A percentile compares a stretch with the other conserved stretches of the same genome.
Evolutionary conservation across 2,113 vertebrate genomes (phyloP).

Genomic region (Pangasianodon gigas): DNA sequence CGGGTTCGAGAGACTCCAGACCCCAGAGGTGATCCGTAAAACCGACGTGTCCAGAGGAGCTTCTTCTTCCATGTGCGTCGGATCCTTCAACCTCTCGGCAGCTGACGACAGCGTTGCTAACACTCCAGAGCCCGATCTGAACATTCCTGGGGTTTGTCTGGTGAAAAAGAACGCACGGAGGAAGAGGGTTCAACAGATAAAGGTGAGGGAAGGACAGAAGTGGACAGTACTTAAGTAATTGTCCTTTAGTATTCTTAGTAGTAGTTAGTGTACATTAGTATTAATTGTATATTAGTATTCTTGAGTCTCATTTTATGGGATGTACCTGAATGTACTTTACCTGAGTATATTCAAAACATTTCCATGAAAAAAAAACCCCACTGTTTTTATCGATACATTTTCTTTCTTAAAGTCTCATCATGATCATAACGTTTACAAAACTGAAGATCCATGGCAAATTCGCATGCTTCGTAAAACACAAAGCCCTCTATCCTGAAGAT

Average conservation of each 20-base stretch:
- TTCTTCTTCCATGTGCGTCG: constrained; percentile 35
- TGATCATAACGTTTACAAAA: background rate
- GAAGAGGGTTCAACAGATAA: constrained; percentile 73
- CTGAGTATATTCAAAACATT: background rate
- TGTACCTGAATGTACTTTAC: background rate
- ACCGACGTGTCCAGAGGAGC: constrained; percentile 10
- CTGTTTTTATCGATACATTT: background rate
- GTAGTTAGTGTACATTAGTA: background rate
- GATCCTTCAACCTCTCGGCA: constrained; percentile 60
- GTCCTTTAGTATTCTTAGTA: background rate
- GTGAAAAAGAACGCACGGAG: constrained; percentile 72
- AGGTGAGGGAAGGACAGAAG: constrained; percentile 59
- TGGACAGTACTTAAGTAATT: too few relatives aligned
- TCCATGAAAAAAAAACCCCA: background rate
- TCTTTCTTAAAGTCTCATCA: background rate
- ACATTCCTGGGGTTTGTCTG: constrained; percentile 80
- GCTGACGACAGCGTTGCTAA: constrained; percentile 45
- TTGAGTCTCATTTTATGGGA: background rate
- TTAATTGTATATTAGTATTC: background rate
- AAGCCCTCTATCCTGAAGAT: background rate
- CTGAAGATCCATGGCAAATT: background rate
- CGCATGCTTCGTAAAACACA: background rate
- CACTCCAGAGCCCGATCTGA: constrained; percentile 61
- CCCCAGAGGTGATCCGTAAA: constrained; percentile 64
- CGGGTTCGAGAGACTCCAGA: constrained; percentile 79